Evolutionary conservation across 1,140 invertebrate species (phyloP).

Genomic region (Panagrolaimus sp.): DNA sequence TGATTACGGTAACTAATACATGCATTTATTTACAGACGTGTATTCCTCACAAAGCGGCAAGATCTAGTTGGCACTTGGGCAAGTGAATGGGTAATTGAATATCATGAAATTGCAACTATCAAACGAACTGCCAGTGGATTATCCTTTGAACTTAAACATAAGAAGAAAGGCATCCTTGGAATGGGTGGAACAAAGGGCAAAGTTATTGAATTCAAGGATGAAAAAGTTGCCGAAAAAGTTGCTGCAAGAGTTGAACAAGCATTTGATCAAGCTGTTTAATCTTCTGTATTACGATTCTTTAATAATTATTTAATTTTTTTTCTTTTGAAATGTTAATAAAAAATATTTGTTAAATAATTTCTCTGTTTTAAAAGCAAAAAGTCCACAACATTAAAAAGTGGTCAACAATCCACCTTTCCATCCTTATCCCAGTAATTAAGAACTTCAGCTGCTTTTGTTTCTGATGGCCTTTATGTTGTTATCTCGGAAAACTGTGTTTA

Average conservation of each 20-base stretch:
- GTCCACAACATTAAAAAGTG: too few relatives aligned
- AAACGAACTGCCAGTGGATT: conserved; percentile 17
- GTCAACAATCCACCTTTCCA: too few relatives aligned
- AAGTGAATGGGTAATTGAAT: conserved; percentile 36
- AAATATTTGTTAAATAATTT: too few relatives aligned
- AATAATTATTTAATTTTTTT: too few relatives aligned
- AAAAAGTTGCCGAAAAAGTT: neutral
- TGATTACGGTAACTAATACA: conserved; percentile 2
- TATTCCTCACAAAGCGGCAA: conserved; percentile 31
- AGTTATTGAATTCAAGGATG: conserved; percentile 24
- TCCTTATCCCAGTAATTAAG: too few relatives aligned
- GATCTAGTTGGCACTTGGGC: conserved; percentile 42
- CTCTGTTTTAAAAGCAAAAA: too few relatives aligned
- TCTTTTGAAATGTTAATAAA: too few relatives aligned
- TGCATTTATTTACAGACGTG: conserved; percentile 24
- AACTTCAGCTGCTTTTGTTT: too few relatives aligned
- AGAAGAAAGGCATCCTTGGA: conserved; percentile 49
- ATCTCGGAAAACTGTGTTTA: too few relatives aligned
- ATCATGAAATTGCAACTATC: conserved; percentile 37
- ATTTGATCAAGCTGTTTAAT: conserved; percentile 1
- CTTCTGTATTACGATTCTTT: too few relatives aligned
- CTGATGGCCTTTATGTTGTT: too few relatives aligned
- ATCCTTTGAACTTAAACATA: conserved; percentile 38
- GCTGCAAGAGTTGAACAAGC: neutral
- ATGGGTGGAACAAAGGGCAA: conserved; percentile 41